These are phyloP conservation scores for Drosophila affinis DNA, from an alignment of 2,888 invertebrate species.

Conservation along the genomic window DNA sequence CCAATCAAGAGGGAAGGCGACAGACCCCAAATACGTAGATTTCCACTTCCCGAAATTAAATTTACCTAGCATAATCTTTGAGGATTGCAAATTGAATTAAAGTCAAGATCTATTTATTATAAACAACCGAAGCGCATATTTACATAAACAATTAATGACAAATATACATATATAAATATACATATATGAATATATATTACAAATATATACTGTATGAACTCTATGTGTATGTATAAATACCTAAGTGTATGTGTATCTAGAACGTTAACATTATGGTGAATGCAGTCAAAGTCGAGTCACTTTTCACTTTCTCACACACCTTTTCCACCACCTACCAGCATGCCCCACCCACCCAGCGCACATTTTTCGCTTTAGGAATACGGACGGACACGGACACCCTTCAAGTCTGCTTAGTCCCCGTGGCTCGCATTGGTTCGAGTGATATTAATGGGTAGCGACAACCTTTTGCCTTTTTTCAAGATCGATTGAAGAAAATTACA, in stretches of 20 bases:
- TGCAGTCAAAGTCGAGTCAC: conserved; percentile 49
- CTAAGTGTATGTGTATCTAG: conserved; percentile 58
- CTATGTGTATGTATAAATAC: conserved; percentile 59
- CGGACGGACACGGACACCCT: not conserved
- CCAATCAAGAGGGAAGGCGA: conserved; percentile 26
- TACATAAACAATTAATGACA: conserved; percentile 60
- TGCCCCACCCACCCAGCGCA: conserved; percentile 20
- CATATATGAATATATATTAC: conserved; percentile 39
- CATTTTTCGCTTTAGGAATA: conserved; percentile 2
- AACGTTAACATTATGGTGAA: conserved; percentile 36
- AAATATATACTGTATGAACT: conserved; percentile 60
- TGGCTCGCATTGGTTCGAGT: conserved; percentile 59
- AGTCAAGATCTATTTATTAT: conserved; percentile 69
- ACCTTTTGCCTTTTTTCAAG: conserved; percentile 56
- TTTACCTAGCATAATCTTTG: conserved; percentile 42
- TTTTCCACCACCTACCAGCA: conserved; percentile 14
- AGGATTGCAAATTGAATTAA: conserved; percentile 58
- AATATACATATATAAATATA: conserved; percentile 23
- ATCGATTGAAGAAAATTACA: conserved; percentile 16
- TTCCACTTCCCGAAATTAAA: conserved; percentile 71
- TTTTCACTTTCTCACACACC: conserved; percentile 41
- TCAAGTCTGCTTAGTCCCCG: conserved; percentile 17
- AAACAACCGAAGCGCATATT: conserved; percentile 58
- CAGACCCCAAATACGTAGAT: conserved; percentile 74
- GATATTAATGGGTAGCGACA: conserved; percentile 54